A percentile compares a stretch with the other conserved stretches of the same genome.
Evolutionary conservation across 2,888 invertebrate genomes (phyloP).

Genomic region (Pollenia amentaria): DNA sequence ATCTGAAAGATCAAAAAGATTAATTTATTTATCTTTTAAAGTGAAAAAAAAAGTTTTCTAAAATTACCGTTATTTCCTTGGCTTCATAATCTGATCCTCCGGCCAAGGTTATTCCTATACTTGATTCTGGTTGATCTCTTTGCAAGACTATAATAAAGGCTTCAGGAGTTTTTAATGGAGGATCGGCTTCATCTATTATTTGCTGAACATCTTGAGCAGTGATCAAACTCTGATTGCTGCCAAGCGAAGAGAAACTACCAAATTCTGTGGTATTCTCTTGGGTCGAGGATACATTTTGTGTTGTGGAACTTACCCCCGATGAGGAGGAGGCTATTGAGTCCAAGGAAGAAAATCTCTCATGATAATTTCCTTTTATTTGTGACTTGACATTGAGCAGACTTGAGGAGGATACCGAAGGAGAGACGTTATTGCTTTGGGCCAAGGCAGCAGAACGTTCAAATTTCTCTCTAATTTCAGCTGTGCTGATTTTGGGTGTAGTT

Average conservation of each 20-base stretch:
- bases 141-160: constrained; percentile 88
- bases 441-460: constrained; percentile 81
- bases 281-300: constrained; percentile 82
- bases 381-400: constrained; percentile 74
- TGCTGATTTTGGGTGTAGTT: constrained; percentile 77
- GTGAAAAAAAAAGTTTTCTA: background rate
- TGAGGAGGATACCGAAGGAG: constrained; percentile 66
- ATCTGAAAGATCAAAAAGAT: constrained; percentile 86
- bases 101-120: constrained; percentile 94
- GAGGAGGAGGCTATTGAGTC: constrained; percentile 84
- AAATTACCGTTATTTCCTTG: constrained; percentile 94
- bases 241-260: constrained; percentile 84
- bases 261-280: constrained; percentile 84
- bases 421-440: constrained; percentile 57
- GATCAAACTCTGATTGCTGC: constrained; percentile 85
- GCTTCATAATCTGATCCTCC: constrained; percentile 96
- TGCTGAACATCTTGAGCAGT: constrained; percentile 87
- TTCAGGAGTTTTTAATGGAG: constrained; percentile 87
- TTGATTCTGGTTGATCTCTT: constrained; percentile 89
- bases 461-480: constrained; percentile 84
- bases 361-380: constrained; percentile 77
- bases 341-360: constrained; percentile 84
- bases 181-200: constrained; percentile 88
- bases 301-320: constrained; percentile 84
- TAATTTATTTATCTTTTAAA: background rate